Evolutionary conservation across 2,113 vertebrate species (phyloP).

Genomic region (Globicephala melas): DNA sequence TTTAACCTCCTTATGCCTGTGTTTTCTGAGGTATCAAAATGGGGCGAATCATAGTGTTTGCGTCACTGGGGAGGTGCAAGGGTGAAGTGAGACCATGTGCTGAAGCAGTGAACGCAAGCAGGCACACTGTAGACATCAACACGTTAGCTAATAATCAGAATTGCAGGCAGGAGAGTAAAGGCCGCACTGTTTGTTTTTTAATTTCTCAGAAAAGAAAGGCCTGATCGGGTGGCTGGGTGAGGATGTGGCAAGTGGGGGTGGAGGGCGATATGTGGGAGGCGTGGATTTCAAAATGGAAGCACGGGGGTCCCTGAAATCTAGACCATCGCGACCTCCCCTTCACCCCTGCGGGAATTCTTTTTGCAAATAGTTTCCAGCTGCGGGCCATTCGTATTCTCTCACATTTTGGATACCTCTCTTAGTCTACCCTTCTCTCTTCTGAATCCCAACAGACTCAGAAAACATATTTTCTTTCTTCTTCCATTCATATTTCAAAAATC

Average conservation of each 20-base stretch:
- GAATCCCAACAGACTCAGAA: background rate
- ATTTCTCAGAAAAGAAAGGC: background rate
- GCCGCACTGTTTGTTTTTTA: background rate
- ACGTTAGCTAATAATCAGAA: background rate
- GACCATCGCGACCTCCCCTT: background rate
- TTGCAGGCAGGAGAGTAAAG: background rate
- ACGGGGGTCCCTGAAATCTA: accelerated
- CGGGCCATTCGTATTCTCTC: background rate
- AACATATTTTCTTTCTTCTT: background rate
- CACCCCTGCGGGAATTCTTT: background rate
- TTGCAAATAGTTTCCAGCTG: background rate
- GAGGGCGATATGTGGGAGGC: background rate
- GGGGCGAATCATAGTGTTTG: background rate
- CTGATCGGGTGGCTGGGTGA: background rate
- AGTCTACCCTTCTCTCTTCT: background rate
- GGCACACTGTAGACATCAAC: accelerated
- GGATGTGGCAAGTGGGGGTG: background rate
- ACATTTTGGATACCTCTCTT: background rate
- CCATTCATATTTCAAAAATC: background rate
- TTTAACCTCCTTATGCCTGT: background rate
- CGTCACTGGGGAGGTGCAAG: background rate
- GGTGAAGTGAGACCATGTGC: background rate
- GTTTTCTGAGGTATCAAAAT: background rate
- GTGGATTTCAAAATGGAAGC: background rate
- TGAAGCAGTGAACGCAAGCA: background rate